A percentile compares a stretch with the other conserved stretches of the same genome.
Evolutionary conservation across 2,888 invertebrate species (phyloP).

Genomic region (Notocelia uddmanniana): DNA sequence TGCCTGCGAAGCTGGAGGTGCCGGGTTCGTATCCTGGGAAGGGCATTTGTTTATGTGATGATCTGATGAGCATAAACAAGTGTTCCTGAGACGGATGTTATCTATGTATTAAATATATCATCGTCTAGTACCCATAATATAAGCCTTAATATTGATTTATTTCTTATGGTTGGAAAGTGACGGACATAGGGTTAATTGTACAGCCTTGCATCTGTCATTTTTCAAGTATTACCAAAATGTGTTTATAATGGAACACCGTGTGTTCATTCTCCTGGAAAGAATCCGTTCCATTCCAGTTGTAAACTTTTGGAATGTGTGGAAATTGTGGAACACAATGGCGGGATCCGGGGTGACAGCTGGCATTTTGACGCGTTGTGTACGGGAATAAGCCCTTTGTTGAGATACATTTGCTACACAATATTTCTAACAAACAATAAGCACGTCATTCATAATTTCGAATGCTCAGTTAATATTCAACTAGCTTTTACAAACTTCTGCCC

Average conservation of each 20-base stretch:
- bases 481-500: too few relatives aligned
- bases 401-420: conserved; percentile 2
- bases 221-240: not conserved
- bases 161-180: too few relatives aligned
- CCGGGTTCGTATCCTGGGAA: too few relatives aligned
- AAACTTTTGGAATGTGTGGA: not conserved
- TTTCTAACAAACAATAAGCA: not conserved
- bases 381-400: not conserved
- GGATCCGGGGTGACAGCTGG: conserved; percentile 17
- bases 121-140: too few relatives aligned
- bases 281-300: conserved; percentile 4
- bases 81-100: too few relatives aligned
- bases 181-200: too few relatives aligned
- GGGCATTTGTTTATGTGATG: too few relatives aligned
- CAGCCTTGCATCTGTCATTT: not conserved
- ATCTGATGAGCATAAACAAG: too few relatives aligned
- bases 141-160: too few relatives aligned
- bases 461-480: not conserved
- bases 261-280: not conserved
- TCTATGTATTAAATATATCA: too few relatives aligned
- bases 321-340: conserved; percentile 13
- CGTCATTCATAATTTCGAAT: not conserved
- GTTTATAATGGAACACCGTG: not conserved
- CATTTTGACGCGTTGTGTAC: conserved; percentile 25
- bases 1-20: too few relatives aligned